A percentile compares a stretch with the other conserved stretches of the same genome.
Evolutionary conservation across 2,888 invertebrate genomes (phyloP).

Genomic region (Teinopalpus imperialis): DNA sequence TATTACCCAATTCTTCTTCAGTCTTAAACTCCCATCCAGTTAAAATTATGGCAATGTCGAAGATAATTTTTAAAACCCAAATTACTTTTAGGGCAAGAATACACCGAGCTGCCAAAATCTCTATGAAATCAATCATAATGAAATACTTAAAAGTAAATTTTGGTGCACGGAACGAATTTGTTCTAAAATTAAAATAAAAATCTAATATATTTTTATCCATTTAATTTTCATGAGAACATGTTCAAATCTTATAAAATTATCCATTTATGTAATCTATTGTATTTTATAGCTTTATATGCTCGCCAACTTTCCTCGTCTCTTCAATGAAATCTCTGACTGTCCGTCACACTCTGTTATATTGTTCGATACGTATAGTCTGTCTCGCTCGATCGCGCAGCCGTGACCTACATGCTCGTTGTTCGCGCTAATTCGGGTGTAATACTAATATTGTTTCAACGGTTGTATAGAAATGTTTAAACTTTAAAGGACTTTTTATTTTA

Average conservation of each 20-base stretch:
- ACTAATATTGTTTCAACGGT: slow-evolving; percentile 15
- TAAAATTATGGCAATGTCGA: slow-evolving; percentile 11
- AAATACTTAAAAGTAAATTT: too few species aligned
- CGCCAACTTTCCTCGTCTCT: slow-evolving; percentile 17
- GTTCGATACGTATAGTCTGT: slow-evolving; percentile 19
- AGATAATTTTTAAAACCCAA: slow-evolving; percentile 11
- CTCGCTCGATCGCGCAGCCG: slow-evolving; percentile 46
- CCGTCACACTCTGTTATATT: slow-evolving; percentile 23
- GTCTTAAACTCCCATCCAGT: neutral
- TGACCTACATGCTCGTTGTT: slow-evolving; percentile 60
- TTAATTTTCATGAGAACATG: too few species aligned
- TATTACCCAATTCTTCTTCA: slow-evolving; percentile 1
- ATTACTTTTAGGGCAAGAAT: slow-evolving; percentile 1
- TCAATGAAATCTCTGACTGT: slow-evolving; percentile 19
- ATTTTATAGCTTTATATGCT: slow-evolving; percentile 4
- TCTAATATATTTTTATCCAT: too few species aligned
- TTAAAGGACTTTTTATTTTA: too few species aligned
- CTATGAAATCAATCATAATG: too few species aligned
- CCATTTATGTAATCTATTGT: neutral
- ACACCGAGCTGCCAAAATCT: too few species aligned
- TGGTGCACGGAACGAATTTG: too few species aligned
- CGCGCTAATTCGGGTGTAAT: slow-evolving; percentile 62
- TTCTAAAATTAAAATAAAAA: too few species aligned
- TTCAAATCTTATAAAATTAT: too few species aligned
- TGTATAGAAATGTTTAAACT: slow-evolving; percentile 1